phyloP scores from a whole-genome alignment of 2,888 invertebrate species.

The Odontocolon sp. region DNA sequence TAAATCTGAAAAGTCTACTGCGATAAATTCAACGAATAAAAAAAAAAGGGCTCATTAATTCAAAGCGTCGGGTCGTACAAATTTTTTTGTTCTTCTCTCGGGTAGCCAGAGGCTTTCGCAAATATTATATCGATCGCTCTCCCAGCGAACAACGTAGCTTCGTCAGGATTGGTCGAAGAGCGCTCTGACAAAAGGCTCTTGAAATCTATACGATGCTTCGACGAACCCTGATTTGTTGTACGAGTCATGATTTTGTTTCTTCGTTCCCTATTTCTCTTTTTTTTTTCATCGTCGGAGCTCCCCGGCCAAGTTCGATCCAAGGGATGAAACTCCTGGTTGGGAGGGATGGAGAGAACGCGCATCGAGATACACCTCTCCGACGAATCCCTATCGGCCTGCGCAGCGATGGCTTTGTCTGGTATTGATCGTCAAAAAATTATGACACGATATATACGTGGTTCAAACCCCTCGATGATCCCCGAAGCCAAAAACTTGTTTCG shows the following conservation, averaged over 20 bases:
- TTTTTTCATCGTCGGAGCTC: slow-evolving; percentile 63
- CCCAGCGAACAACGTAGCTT: slow-evolving; percentile 30
- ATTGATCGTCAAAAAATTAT: slow-evolving; percentile 80
- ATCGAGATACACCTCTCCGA: slow-evolving; percentile 72
- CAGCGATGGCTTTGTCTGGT: slow-evolving; percentile 75
- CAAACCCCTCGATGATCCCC: slow-evolving; percentile 54
- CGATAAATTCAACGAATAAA: too few relatives aligned
- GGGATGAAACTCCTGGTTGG: slow-evolving; percentile 53
- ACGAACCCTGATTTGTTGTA: slow-evolving; percentile 73
- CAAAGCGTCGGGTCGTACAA: too few relatives aligned
- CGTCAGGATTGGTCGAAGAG: slow-evolving; percentile 35
- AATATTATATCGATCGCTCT: slow-evolving; percentile 58
- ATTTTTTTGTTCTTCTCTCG: too few relatives aligned
- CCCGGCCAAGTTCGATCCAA: slow-evolving; percentile 30
- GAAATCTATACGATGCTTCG: slow-evolving; percentile 69
- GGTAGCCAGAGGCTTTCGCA: slow-evolving; percentile 28
- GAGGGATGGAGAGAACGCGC: slow-evolving; percentile 74
- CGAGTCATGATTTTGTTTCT: slow-evolving; percentile 77
- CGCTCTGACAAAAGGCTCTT: slow-evolving; percentile 46
- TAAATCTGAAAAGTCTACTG: too few relatives aligned
- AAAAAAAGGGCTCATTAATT: too few relatives aligned
- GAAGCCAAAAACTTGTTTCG: slow-evolving; percentile 37
- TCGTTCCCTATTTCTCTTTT: too few relatives aligned
- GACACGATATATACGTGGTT: slow-evolving; percentile 71
- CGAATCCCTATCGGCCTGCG: slow-evolving; percentile 76